These are phyloP conservation scores for Chrysaora quinquecirrha DNA, from an alignment of 30 jellyfish, hydroid and myxozoan genomes.

Conservation along the genomic window DNA sequence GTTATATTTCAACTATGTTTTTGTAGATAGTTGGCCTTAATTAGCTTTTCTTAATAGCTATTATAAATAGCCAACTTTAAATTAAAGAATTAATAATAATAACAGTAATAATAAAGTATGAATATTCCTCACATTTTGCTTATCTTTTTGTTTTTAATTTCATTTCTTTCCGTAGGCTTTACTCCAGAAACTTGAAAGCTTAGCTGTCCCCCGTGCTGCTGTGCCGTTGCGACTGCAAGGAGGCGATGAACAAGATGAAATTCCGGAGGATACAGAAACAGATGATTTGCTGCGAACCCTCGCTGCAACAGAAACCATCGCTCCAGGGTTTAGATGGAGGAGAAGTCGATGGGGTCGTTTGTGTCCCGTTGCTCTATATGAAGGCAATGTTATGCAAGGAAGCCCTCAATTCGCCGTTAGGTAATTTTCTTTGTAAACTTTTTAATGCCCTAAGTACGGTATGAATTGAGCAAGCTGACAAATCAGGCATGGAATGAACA, in stretches of 20 bases:
- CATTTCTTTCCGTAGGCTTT: slow-evolving; percentile 42
- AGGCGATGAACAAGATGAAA: slow-evolving; percentile 87
- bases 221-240: slow-evolving; percentile 89
- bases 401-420: slow-evolving; percentile 93
- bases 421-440: too few species aligned
- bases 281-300: slow-evolving; percentile 90
- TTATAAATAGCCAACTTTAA: too few species aligned
- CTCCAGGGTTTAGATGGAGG: slow-evolving; percentile 96
- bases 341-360: slow-evolving; percentile 91
- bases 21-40: too few species aligned
- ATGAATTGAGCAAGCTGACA: too few species aligned
- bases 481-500: too few species aligned
- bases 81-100: too few species aligned
- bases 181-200: slow-evolving; percentile 52
- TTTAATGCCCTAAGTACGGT: too few species aligned
- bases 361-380: slow-evolving; percentile 93
- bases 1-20: too few species aligned
- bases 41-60: too few species aligned
- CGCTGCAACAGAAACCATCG: slow-evolving; percentile 77
- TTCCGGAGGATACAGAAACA: slow-evolving; percentile 89
- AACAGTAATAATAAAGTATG: too few species aligned
- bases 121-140: too few species aligned
- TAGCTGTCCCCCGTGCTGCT: slow-evolving; percentile 61
- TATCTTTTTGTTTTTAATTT: not conserved
- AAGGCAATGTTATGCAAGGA: slow-evolving; percentile 79